phyloP scores from a whole-genome alignment of 1,140 invertebrate species.

The Hylyphantes graminicola region DNA sequence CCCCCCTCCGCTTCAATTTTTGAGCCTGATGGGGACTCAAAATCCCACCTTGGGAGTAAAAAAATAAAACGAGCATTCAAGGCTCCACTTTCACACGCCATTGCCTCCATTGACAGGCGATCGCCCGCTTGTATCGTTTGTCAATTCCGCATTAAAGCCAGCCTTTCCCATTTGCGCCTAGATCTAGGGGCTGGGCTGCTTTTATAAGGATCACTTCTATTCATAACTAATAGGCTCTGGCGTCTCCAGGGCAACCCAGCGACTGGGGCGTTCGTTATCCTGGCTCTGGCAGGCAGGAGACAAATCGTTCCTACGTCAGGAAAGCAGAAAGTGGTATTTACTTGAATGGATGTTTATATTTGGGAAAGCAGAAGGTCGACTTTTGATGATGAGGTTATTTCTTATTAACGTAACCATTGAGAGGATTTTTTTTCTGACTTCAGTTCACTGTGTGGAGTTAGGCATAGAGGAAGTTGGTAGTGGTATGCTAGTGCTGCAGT shows the following conservation, averaged over 20 bases:
- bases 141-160: constrained; percentile 43
- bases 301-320: constrained; percentile 33
- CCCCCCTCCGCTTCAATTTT: background rate
- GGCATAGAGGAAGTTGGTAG: no score
- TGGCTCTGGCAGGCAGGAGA: constrained; percentile 1
- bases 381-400: no score
- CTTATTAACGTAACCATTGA: no score
- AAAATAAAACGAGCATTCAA: constrained; percentile 5
- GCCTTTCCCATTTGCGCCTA: constrained; percentile 22
- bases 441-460: no score
- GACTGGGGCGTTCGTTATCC: constrained; percentile 32
- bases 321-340: constrained; percentile 25
- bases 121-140: constrained; percentile 31
- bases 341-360: constrained; percentile 7
- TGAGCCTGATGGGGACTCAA: background rate
- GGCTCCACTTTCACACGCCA: constrained; percentile 40
- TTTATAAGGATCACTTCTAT: constrained; percentile 36
- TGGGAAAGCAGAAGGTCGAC: background rate
- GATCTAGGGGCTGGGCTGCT: constrained; percentile 12
- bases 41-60: background rate
- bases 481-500: no score
- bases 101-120: constrained; percentile 41
- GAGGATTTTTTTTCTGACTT: no score
- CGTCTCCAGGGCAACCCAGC: constrained; percentile 38
- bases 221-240: constrained; percentile 43